These are phyloP conservation scores for Gyps fulvus DNA, from an alignment of 2,113 vertebrate genomes.

Conservation along the genomic window DNA sequence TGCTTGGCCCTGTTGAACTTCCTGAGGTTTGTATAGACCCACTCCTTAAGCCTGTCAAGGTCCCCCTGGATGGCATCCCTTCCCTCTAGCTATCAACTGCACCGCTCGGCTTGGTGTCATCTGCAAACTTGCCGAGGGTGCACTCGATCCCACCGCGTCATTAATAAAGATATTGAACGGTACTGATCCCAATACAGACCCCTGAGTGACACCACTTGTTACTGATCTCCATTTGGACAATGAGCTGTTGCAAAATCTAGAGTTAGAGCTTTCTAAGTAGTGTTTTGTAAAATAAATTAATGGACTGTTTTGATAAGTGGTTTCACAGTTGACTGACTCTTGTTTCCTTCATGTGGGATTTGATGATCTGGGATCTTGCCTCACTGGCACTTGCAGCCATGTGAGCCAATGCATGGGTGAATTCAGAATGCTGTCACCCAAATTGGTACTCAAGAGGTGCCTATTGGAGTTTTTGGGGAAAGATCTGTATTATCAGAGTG, in stretches of 20 bases:
- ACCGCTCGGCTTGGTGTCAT: not conserved
- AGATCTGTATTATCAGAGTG: not conserved
- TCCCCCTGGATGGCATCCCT: not conserved
- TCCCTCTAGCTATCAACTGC: not conserved
- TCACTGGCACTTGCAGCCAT: not conserved
- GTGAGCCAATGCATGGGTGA: not conserved
- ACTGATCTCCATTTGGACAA: not conserved
- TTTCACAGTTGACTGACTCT: not conserved
- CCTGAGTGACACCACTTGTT: not conserved
- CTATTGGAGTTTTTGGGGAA: not conserved
- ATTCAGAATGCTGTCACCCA: not conserved
- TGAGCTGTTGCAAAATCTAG: not conserved
- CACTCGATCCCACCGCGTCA: accelerated
- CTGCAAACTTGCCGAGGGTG: not conserved
- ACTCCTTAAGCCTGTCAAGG: not conserved
- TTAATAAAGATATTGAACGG: not conserved
- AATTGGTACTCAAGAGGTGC: not conserved
- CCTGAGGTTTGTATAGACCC: not conserved
- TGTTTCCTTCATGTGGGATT: not conserved
- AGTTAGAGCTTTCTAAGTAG: not conserved
- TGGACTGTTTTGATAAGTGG: not conserved
- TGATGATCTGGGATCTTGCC: not conserved
- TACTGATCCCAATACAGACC: not conserved
- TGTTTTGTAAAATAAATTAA: not conserved
- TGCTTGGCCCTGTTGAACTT: not conserved